These are phyloP conservation scores for Buteo buteo DNA, from an alignment of 2,113 vertebrate genomes.

Conservation along the genomic window DNA sequence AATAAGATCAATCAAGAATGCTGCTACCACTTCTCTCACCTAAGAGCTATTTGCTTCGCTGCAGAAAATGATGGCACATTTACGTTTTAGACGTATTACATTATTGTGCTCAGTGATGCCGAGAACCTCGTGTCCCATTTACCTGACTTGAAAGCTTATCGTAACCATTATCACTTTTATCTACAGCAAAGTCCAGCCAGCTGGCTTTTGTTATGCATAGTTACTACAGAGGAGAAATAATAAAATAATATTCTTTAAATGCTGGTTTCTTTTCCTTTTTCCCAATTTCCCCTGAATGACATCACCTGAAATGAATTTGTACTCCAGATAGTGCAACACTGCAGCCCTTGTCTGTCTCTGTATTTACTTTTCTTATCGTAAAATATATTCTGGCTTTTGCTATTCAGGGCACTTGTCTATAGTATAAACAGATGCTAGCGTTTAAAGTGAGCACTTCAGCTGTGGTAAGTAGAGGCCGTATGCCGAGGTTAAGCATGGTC, in stretches of 20 bases:
- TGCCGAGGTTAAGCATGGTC: neutral
- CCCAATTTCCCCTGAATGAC: neutral
- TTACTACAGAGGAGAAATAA: neutral
- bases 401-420: neutral
- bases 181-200: neutral
- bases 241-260: neutral
- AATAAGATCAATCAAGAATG: neutral
- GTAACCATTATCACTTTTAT: neutral
- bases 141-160: neutral
- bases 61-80: neutral
- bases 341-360: neutral
- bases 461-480: neutral
- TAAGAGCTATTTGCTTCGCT: neutral
- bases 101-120: neutral
- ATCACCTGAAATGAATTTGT: neutral
- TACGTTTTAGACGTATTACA: neutral
- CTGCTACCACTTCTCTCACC: neutral
- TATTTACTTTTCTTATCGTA: neutral
- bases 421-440: neutral
- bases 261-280: neutral
- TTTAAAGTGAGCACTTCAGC: neutral
- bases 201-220: neutral
- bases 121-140: neutral
- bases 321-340: neutral
- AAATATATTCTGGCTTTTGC: neutral